phyloP scores from a whole-genome alignment of 2,113 vertebrate genomes.

The Glaucomys volans region DNA sequence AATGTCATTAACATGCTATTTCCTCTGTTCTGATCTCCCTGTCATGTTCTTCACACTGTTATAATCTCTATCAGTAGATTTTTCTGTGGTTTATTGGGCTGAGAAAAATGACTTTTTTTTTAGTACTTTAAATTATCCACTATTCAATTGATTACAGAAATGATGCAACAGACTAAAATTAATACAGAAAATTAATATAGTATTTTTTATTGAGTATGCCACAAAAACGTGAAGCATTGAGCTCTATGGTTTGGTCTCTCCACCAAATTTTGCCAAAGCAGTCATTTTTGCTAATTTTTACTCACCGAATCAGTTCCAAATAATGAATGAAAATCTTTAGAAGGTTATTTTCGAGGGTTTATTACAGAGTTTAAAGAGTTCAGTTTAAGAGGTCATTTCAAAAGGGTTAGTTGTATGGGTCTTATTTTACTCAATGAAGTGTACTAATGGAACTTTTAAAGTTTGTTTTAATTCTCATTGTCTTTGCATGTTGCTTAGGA shows the following conservation, averaged over 20 bases:
- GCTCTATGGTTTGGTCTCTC: background rate
- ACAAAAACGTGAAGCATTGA: background rate
- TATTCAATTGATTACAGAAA: slow-evolving; percentile 76
- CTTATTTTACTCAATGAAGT: background rate
- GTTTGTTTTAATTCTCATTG: background rate
- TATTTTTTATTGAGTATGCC: slow-evolving; percentile 69
- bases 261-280: background rate
- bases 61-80: slow-evolving; percentile 82
- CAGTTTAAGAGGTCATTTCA: background rate
- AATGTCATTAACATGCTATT: slow-evolving; percentile 91
- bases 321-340: background rate
- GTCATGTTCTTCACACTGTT: slow-evolving; percentile 85
- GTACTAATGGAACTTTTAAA: background rate
- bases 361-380: background rate
- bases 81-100: slow-evolving; percentile 77
- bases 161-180: slow-evolving; percentile 72
- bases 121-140: slow-evolving; percentile 82
- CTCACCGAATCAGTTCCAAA: background rate
- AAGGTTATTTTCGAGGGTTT: background rate
- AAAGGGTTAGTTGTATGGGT: background rate
- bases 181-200: slow-evolving; percentile 79
- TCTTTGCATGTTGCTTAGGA: background rate
- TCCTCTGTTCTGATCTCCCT: slow-evolving; percentile 86
- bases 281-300: background rate
- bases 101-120: slow-evolving; percentile 81